Evolutionary conservation across 2,113 vertebrate genomes (phyloP).

Genomic region (Phrynosoma blainvillii): DNA sequence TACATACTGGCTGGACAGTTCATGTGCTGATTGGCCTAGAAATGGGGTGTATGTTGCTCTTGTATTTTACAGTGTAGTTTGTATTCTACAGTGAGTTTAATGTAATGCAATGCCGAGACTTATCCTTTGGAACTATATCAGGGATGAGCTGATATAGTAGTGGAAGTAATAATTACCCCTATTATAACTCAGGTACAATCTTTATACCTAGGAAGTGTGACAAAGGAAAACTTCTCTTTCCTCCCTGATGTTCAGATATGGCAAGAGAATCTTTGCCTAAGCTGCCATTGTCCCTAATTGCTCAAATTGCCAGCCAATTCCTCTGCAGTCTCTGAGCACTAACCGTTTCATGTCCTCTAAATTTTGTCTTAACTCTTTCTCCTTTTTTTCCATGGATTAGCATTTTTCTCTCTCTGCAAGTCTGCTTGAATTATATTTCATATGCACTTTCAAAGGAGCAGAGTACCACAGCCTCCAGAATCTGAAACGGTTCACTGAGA

Average conservation of each 20-base stretch:
- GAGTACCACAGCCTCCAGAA: not conserved
- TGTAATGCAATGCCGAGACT: not conserved
- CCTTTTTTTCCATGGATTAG: not conserved
- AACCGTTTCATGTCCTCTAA: not conserved
- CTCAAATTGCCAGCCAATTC: not conserved
- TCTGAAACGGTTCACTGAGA: slow-evolving; percentile 5
- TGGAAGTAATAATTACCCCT: not conserved
- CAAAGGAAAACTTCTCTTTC: not conserved
- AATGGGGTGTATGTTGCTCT: too few relatives aligned
- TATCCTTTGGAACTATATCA: not conserved
- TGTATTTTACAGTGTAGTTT: not conserved
- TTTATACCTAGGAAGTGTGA: not conserved
- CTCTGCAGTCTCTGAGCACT: not conserved
- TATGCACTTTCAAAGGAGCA: slow-evolving; percentile 5
- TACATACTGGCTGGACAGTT: not conserved
- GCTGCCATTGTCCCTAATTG: not conserved
- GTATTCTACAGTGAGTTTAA: not conserved
- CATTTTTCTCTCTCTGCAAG: not conserved
- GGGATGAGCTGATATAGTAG: not conserved
- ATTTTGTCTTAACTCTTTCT: not conserved
- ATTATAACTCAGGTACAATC: not conserved
- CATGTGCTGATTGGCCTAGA: not conserved
- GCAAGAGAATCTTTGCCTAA: not conserved
- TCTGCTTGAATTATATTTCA: slow-evolving; percentile 5
- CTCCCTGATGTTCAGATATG: not conserved